phyloP scores from a whole-genome alignment of 2,888 invertebrate genomes.

The Dendrolimus houi region DNA sequence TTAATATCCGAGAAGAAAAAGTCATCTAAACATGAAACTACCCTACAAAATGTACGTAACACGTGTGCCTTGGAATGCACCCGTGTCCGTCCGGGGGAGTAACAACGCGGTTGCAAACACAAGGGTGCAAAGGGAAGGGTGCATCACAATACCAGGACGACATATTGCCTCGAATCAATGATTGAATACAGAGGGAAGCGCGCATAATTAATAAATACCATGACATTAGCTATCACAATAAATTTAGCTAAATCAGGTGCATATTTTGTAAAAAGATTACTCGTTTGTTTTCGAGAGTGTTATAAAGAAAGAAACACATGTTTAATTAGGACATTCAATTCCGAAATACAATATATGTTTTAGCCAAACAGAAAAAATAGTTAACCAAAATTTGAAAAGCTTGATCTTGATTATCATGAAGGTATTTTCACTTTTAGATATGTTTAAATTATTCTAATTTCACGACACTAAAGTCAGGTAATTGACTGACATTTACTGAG shows the following conservation, averaged over 20 bases:
- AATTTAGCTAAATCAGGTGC: conserved; percentile 18
- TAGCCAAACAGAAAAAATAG: no score
- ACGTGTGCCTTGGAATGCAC: conserved; percentile 61
- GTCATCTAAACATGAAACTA: neutral
- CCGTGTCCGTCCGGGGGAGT: conserved; percentile 19
- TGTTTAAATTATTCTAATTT: no score
- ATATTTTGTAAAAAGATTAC: conserved; percentile 3
- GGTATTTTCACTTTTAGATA: no score
- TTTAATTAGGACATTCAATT: no score
- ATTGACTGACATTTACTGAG: no score
- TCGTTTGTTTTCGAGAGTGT: no score
- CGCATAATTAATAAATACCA: conserved; percentile 21
- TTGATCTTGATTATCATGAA: no score
- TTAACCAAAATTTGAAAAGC: no score
- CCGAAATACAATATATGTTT: no score
- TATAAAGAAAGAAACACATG: no score
- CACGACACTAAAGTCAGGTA: no score
- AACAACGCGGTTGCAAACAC: conserved; percentile 1
- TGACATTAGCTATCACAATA: neutral
- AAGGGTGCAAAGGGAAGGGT: conserved; percentile 16
- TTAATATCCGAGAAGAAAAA: neutral
- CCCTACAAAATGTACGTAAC: conserved; percentile 27
- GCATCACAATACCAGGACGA: conserved; percentile 32
- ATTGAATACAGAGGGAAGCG: conserved; percentile 38
- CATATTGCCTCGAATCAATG: conserved; percentile 41